Evolutionary conservation across 2,888 invertebrate species (phyloP).

Genomic region (Horisme vitalbata): DNA sequence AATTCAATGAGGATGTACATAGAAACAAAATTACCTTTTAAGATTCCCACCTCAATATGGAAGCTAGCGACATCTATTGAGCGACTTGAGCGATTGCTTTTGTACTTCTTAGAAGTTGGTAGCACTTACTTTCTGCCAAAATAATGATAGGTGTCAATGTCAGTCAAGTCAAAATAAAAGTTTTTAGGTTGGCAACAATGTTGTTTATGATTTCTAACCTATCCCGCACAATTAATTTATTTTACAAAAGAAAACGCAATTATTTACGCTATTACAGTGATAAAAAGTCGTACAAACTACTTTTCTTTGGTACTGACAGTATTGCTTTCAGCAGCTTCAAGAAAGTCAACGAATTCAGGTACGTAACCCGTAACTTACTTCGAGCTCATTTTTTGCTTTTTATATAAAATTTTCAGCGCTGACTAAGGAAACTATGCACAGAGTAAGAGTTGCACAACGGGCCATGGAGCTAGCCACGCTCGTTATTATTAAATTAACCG

Average conservation of each 20-base stretch:
- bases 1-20: too few species aligned
- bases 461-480: too few species aligned
- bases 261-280: constrained; percentile 40
- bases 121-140: too few species aligned
- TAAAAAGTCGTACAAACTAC: constrained; percentile 55
- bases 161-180: background rate
- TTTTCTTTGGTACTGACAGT: constrained; percentile 94
- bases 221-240: constrained; percentile 37
- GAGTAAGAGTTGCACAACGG: too few species aligned
- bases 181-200: constrained; percentile 34
- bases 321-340: constrained; percentile 90
- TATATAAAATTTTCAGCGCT: background rate
- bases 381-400: background rate
- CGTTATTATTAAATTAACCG: too few species aligned
- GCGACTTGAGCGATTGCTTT: too few species aligned
- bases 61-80: too few species aligned
- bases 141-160: background rate
- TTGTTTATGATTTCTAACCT: constrained; percentile 56
- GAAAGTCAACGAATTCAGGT: constrained; percentile 86
- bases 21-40: too few species aligned
- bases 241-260: constrained; percentile 44
- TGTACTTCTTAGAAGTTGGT: too few species aligned
- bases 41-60: too few species aligned
- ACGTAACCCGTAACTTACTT: background rate
- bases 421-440: too few species aligned